phyloP scores from a whole-genome alignment of 2,888 invertebrate genomes.

The Amblyteles armatorius region DNA sequence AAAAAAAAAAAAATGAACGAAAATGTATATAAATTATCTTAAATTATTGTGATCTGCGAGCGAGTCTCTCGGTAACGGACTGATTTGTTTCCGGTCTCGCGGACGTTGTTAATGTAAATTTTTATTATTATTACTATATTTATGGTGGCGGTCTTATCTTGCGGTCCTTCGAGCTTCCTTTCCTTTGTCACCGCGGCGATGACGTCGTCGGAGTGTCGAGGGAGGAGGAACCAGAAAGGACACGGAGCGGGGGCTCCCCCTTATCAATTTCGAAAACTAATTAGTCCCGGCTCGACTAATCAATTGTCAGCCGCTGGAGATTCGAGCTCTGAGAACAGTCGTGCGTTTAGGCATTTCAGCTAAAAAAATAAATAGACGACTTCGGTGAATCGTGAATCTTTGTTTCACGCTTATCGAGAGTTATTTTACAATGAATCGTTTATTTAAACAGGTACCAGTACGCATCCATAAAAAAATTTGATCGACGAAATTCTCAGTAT shows the following conservation, averaged over 20 bases:
- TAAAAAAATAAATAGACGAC: not conserved
- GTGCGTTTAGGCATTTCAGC: not conserved
- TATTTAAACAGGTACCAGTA: too few species aligned
- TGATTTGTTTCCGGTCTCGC: conserved; percentile 58
- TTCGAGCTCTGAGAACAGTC: conserved; percentile 18
- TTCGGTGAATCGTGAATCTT: not conserved
- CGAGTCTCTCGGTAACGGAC: conserved; percentile 25
- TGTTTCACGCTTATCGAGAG: too few species aligned
- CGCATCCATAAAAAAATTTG: too few species aligned
- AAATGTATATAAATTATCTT: not conserved
- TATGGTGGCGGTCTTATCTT: conserved; percentile 51
- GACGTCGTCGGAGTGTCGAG: conserved; percentile 1
- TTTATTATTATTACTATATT: conserved; percentile 18
- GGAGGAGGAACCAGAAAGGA: not conserved
- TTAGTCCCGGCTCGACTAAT: conserved; percentile 65
- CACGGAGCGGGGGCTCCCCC: conserved; percentile 3
- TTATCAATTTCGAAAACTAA: conserved; percentile 69
- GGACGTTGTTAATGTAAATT: conserved; percentile 49
- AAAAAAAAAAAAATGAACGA: conserved; percentile 22
- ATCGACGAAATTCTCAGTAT: too few species aligned
- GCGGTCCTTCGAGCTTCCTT: conserved; percentile 58
- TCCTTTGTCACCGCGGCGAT: conserved; percentile 21
- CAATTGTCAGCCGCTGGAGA: conserved; percentile 64
- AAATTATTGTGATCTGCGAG: conserved; percentile 13
- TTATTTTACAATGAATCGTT: too few species aligned